Base-by-base conservation (phyloP, 2,888 invertebrate species). In the Acleris cristana region DNA sequence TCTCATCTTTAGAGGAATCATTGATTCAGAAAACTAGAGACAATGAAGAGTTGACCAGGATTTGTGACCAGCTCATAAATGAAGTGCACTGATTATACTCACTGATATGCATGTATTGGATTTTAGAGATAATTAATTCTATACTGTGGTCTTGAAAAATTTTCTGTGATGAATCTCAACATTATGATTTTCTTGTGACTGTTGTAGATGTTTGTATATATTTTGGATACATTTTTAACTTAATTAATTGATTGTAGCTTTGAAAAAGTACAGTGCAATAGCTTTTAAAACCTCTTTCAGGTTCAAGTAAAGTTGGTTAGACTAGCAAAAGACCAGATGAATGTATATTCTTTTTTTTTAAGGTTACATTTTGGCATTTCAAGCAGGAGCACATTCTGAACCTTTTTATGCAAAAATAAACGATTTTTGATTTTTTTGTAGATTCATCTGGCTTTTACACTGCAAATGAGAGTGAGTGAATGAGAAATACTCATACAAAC, bases 41-140 rank as follows among this genome's bases (percentile, higher is more conserved):
- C 83, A 98, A 98, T 86, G 95, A 95, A 74, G 97, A 98, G 86
- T 90, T 99, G 74, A 96, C 98, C 58, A 95, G 96, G 86, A 96
- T 98, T 81, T 97, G 98, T 94, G 98, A 98, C 93, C 98, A 98
- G 90, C 95, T 98, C 54, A 98, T 98, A 79, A 94, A 93, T 77
- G 87, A 89, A 78, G 91, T 90, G 45, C 87, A 83, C 73, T 89
- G 75, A 76, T 44, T 51, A 23, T 57, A 53, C 67, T 34, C 49
- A 10, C 18, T 56, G 58, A 54, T 54, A 55, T 23, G 62, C 56
- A 56, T 60, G 56, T 26, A 51, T 44, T 58, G 30, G 49, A 21
- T 69, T 68, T 62, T 65, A 63, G 48, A 59, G 59, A 55, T 65
- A 55, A 52, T 63, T 56, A 53, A 18, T 60, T 34, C 52, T 57